These are phyloP conservation scores for Xerus rutilus DNA, from an alignment of 2,797 vertebrate species.

Conservation along the genomic window DNA sequence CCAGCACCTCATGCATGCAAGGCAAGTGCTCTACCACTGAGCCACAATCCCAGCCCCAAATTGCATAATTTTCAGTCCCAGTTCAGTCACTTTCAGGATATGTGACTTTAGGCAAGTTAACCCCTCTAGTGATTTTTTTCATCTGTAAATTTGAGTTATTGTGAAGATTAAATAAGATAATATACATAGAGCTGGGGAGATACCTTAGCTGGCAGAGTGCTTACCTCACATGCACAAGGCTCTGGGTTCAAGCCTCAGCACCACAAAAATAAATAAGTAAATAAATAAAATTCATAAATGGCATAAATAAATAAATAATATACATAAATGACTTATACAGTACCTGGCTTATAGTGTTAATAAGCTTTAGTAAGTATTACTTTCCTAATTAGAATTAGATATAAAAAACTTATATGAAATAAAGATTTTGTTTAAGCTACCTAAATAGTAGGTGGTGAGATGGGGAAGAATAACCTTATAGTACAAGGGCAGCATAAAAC, in stretches of 20 bases:
- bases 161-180: not conserved
- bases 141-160: not conserved
- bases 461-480: not conserved
- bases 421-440: not conserved
- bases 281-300: too few relatives aligned
- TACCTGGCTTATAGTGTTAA: not conserved
- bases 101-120: not conserved
- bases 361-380: not conserved
- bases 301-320: too few relatives aligned
- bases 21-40: too few relatives aligned
- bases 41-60: too few relatives aligned
- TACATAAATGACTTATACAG: not conserved
- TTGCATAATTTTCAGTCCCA: not conserved
- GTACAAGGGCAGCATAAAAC: not conserved
- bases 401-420: not conserved
- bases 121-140: not conserved
- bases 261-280: too few relatives aligned
- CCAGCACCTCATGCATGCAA: too few relatives aligned
- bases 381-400: constrained; percentile 36
- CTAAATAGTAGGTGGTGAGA: not conserved
- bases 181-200: too few relatives aligned
- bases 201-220: too few relatives aligned
- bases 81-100: not conserved
- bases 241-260: too few relatives aligned
- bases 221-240: too few relatives aligned